Conservation (phyloP, 2,888 invertebrate species). For the Amblyjoppa fuscipennis region DNA sequence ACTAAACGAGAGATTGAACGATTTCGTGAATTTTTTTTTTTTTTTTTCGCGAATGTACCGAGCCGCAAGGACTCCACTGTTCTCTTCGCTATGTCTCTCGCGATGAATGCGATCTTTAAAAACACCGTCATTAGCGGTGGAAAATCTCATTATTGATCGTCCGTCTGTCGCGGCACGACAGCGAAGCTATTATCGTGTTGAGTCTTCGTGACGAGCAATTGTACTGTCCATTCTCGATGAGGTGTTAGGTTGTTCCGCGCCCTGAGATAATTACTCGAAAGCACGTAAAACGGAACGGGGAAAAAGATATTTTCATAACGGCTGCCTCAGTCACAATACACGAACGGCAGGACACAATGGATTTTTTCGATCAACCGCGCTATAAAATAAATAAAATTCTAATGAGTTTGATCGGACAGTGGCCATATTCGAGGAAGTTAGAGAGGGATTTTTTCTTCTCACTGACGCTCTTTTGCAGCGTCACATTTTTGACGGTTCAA, state of each 20-base stretch:
- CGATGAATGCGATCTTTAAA: neutral
- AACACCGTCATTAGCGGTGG: neutral
- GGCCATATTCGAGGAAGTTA: neutral
- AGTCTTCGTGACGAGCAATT: neutral
- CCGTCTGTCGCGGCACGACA: neutral
- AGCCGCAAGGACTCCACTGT: neutral
- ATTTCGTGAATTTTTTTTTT: neutral
- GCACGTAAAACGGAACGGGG: neutral
- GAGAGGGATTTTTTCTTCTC: neutral
- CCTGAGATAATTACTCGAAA: neutral
- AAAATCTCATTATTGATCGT: neutral
- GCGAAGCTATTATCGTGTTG: neutral
- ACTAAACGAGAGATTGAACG: neutral
- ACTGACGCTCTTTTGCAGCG: neutral
- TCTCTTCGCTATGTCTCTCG: neutral
- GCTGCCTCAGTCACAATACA: neutral
- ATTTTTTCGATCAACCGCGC: slow-evolving; percentile 22
- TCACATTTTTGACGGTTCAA: neutral
- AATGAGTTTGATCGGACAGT: neutral
- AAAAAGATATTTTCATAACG: neutral
- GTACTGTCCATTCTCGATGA: slow-evolving; percentile 1
- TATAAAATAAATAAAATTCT: neutral
- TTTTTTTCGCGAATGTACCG: neutral
- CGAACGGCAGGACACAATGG: neutral
- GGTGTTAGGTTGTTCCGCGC: neutral